Base-by-base conservation (phyloP, 2,113 vertebrate species). In the Cyanoderma ruficeps region DNA sequence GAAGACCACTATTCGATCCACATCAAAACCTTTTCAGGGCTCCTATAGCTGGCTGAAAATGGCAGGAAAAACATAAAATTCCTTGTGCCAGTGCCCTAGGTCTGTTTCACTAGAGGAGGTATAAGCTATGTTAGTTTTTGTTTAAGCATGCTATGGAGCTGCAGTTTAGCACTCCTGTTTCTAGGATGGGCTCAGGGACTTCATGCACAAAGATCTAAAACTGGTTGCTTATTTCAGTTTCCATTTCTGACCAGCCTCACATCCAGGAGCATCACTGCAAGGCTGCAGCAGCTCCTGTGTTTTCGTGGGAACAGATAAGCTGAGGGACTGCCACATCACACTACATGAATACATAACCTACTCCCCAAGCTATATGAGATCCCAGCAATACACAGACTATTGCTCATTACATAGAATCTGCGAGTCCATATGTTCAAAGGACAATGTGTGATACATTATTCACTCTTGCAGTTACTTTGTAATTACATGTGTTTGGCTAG, bases 341-440 rank as follows among this genome's bases (percentile, higher is more conserved):
- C 30, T 47, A 1, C 20, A 37, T 41, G 50, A 70, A 70, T 87
- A 63, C 52, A 81, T 64, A 94, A 61, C 47, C 77, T 76, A 15
- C 49, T 84, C 72, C 53, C 56, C 83, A 60, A 53, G 72, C 52
- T 84, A 17, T 18, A 39, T 31, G 79, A 83, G 50, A 47, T 80
- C 55, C 56, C 59, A 78, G 76, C 60, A 59, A 47, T 37, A 33
- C 68, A 27, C 55, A 91, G 44, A 24, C 70, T 95, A 60, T 86
- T 80, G 59, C 87, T 95, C 44, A 63, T 83, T 92, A 89, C 46
- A 24, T 37, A 71, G 83, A 83, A 78, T 90, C 83, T 87, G 65
- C 0, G 3, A 75, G 72, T 81, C 72, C 64, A 13, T 96, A 79
- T 93, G 77, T 78, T 96, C 88, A 78, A 65, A 56, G 13, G 27